Base-by-base conservation (phyloP, 2,797 vertebrate species). In the Neomorphus geoffroyi region DNA sequence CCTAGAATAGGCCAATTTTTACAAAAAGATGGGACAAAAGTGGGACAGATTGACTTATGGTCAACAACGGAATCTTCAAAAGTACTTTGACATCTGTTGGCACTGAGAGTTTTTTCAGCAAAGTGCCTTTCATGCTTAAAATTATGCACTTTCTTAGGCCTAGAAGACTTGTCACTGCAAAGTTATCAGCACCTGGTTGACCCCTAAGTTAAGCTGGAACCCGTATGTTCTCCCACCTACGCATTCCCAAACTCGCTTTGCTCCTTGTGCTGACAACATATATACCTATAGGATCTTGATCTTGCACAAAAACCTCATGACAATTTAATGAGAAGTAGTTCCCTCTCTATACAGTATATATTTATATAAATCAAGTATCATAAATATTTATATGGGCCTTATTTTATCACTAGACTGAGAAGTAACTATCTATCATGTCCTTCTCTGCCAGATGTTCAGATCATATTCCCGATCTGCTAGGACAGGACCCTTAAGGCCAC, bases 41-140 rank as follows among this genome's bases (percentile, higher is more conserved):
- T 0, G 1, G 9, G 16, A 56, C 2, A 7, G n/a, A 61, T 41
- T 10, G 32, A 61, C 32, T 46, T 84, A 37, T 0, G 2, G 18
- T 73, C 61, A 88, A 57, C 13, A 80, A 30, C 1, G 13, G 17
- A 75, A 46, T 73, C 11, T 80, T 92, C 53, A 83, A 61, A 61
- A 78, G 79, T 66, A 58, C 19, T 87, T 78, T 69, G 37, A 60
- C 83, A 90, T 32, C 17, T 84, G 28, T 46, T 7, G 9, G 12
- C 24, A 86, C 17, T 35, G 16, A 48, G 17, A 62, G 7, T 79
- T 91, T 69, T 53, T 61, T 39, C n/a, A 70, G 27, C 10, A 43
- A 78, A 57, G 5, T 50, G 86, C 11, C 14, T 85, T 64, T 80
- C 10, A 26, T 54, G 16, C 13, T 51, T 86, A 64, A 82, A 73